Conservation (phyloP, 2,888 invertebrate genomes). For the Ophion costatus region DNA sequence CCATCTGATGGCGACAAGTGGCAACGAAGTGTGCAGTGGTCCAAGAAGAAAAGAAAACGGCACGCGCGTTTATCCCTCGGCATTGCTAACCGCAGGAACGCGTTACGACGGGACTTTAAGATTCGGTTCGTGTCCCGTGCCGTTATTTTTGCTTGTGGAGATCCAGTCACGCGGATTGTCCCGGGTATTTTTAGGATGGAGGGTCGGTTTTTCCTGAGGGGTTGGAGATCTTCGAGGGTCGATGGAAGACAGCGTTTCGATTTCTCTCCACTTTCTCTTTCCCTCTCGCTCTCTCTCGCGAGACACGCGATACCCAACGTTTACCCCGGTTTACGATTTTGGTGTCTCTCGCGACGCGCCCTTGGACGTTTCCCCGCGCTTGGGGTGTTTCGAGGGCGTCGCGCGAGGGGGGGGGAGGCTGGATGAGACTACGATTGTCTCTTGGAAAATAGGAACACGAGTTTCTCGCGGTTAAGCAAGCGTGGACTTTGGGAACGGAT, state of each 20-base stretch:
- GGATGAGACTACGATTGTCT: conserved; percentile 68
- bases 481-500: conserved; percentile 48
- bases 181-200: conserved; percentile 22
- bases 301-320: conserved; percentile 71
- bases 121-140: conserved; percentile 53
- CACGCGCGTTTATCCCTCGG: conserved; percentile 11
- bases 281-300: conserved; percentile 46
- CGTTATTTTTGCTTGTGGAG: conserved; percentile 62
- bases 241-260: conserved; percentile 54
- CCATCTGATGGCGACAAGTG: too few species aligned
- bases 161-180: conserved; percentile 63
- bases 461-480: conserved; percentile 67
- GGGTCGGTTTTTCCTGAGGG: conserved; percentile 18
- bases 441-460: conserved; percentile 79
- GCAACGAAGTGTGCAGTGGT: too few species aligned
- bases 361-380: conserved; percentile 35
- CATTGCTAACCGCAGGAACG: conserved; percentile 45
- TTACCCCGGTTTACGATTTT: conserved; percentile 76
- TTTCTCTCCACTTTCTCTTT: conserved; percentile 54
- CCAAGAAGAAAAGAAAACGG: neutral
- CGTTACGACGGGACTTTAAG: conserved; percentile 42
- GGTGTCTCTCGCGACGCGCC: conserved; percentile 72
- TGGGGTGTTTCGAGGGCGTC: conserved; percentile 13
- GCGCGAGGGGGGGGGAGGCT: conserved; percentile 52
- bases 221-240: conserved; percentile 46